Percentiles rank a stretch among this genome's conserved stretches.
phyloP scores from a whole-genome alignment of 37 sponge, comb jelly and placozoan genomes.

The Beroe forskalii region DNA sequence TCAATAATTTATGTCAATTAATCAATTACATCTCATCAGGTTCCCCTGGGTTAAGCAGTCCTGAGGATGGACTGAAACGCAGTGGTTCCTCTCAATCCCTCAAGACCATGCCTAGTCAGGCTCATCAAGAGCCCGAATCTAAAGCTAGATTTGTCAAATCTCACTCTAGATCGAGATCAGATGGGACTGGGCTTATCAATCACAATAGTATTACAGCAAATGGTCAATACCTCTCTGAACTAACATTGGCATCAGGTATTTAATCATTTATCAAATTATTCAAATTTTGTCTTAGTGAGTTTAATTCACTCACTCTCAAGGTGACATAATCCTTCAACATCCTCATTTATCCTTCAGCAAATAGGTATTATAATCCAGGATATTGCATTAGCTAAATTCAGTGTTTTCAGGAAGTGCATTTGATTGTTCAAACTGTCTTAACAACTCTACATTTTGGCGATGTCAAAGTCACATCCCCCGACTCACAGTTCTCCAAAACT shows the following conservation, averaged over 20 bases:
- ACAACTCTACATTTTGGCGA: background rate
- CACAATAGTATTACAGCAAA: background rate
- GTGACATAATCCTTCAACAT: no score
- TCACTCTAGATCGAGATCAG: background rate
- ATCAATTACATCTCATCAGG: no score
- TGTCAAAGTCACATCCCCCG: background rate
- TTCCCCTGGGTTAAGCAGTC: no score
- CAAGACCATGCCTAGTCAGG: background rate
- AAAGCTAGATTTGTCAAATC: background rate
- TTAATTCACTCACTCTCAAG: no score
- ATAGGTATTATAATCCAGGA: no score
- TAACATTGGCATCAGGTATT: background rate
- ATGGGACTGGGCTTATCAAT: background rate
- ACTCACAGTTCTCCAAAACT: background rate
- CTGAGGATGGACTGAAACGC: background rate
- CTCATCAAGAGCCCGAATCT: background rate
- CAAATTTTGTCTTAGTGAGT: no score
- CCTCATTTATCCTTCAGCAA: no score
- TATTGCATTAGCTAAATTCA: background rate
- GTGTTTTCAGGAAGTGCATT: background rate
- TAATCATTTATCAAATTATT: background rate
- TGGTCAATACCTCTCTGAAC: background rate
- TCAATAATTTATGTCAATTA: no score
- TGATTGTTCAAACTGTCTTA: background rate
- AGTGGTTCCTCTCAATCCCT: background rate